Evolutionary conservation across 1,140 invertebrate species (phyloP), one percentile per base, ranked within the genome.

Genomic region (Himalopsyche phryganea): DNA sequence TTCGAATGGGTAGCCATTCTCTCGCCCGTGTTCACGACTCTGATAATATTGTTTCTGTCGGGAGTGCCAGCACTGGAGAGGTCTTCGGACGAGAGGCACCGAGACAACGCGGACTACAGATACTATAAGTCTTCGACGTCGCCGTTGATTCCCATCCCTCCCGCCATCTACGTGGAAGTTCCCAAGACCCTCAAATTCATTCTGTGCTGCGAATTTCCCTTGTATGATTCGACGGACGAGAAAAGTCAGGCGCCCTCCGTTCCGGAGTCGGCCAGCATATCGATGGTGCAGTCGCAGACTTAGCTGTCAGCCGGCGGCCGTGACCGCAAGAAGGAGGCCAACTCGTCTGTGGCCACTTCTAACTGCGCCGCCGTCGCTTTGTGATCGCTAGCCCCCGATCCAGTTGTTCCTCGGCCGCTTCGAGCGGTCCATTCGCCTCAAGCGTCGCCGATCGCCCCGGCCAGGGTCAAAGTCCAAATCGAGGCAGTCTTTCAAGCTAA

Each of bases 21-120:
- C 32, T 94, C 91, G 4, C 94, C 93, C 6, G 79, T 96, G 33
- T 94, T 96, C 69, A 94, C 89, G 6, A 91, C 89, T 0, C 70
- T 90, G 50, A 93, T 96, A 35, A 90, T 96, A 62, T 78, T 95
- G 4, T 94, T 94, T 72, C 79, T 96, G 64, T 92, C 90, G 5
- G 91, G 91, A 19, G 91, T 93, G 73, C 91, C 91, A 4, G 68
- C 91, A 19, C 76, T 94, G 45, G 94, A 96, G 75, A 83, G 87
- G 66, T 86, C 87, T 42, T 83, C 90, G 10, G 92, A 95, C 74
- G 89, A 93, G 67, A 86, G 90, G 79, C 94, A 91, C 69, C 82
- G 87, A 78, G 86, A 90, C 68, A 88, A 89, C 71, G 81, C 87
- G 18, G 85, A 89, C 65, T 96, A 96, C 75, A 81, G 88, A 52